Conservation (phyloP, 2,113 vertebrate genomes). For the Corythornis cristatus region DNA sequence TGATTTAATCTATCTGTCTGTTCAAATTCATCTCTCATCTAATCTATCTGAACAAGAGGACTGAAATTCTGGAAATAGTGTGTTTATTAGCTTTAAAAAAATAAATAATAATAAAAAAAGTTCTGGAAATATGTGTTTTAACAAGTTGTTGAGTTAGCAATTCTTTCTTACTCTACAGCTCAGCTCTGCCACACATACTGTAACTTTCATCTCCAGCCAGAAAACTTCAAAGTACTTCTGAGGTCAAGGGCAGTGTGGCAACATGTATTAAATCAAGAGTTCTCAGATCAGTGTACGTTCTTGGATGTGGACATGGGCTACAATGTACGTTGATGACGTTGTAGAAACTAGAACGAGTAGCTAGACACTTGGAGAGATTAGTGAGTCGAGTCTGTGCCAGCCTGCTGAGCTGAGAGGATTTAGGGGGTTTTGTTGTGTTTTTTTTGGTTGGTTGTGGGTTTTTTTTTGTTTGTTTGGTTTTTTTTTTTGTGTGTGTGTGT, state of each 20-base stretch:
- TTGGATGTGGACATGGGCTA: slow-evolving; percentile 16
- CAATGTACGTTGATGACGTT: not conserved
- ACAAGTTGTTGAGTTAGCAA: slow-evolving; percentile 43
- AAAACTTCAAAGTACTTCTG: slow-evolving; percentile 50
- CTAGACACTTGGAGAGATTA: slow-evolving; percentile 6
- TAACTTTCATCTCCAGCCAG: slow-evolving; percentile 67
- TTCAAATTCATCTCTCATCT: slow-evolving; percentile 62
- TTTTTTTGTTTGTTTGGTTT: too few relatives aligned
- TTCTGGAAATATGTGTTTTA: slow-evolving; percentile 46
- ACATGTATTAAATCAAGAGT: slow-evolving; percentile 57
- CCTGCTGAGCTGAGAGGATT: not conserved
- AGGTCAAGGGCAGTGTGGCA: slow-evolving; percentile 56
- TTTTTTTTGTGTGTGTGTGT: too few relatives aligned
- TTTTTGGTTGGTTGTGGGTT: too few relatives aligned
- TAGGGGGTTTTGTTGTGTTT: not conserved
- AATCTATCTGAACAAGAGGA: slow-evolving; percentile 47
- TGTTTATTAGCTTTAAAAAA: slow-evolving; percentile 30
- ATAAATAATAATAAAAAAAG: not conserved
- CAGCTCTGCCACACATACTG: slow-evolving; percentile 21
- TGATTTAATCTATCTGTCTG: slow-evolving; percentile 64
- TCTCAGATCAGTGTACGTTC: not conserved
- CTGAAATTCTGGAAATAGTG: slow-evolving; percentile 36
- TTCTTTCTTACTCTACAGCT: slow-evolving; percentile 31
- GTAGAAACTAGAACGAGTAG: not conserved
- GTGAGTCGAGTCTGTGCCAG: not conserved